A percentile compares a stretch with the other conserved stretches of the same genome.
Conservation (phyloP, 1,140 invertebrate species). For the Maconellicoccus hirsutus region DNA sequence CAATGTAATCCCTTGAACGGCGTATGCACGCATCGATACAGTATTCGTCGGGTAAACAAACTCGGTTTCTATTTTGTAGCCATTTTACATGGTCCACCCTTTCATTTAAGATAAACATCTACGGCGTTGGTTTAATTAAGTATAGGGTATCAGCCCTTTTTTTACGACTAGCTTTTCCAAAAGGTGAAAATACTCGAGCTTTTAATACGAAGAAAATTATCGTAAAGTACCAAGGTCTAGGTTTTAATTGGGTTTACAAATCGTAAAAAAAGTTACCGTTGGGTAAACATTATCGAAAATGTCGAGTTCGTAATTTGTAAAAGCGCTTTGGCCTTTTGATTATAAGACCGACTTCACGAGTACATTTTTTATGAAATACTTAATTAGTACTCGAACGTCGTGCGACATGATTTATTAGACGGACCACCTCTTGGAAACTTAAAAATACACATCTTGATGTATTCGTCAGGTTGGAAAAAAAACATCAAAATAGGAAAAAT, state of each 20-base stretch:
- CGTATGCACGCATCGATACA: not conserved
- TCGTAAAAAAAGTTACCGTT: not conserved
- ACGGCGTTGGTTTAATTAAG: not conserved
- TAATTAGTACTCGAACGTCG: too few relatives aligned
- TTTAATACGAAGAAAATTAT: conserved; percentile 1
- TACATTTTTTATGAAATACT: too few relatives aligned
- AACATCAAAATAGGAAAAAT: too few relatives aligned
- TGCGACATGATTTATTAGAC: too few relatives aligned
- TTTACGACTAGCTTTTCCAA: not conserved
- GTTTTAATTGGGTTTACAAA: not conserved
- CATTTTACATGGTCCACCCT: not conserved
- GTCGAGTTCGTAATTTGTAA: too few relatives aligned
- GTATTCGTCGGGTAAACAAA: conserved; percentile 6
- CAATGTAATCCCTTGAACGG: not conserved
- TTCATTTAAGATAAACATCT: conserved; percentile 1
- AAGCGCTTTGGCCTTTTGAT: too few relatives aligned
- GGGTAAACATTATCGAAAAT: too few relatives aligned
- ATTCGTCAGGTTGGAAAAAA: too few relatives aligned
- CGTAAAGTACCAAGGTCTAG: not conserved
- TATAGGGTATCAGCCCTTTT: not conserved
- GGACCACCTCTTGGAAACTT: too few relatives aligned
- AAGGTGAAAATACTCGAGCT: not conserved
- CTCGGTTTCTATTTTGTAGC: not conserved
- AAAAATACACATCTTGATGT: too few relatives aligned
- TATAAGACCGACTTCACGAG: too few relatives aligned